phyloP scores from a whole-genome alignment of 2,113 vertebrate species.

The Lasiurus borealis region DNA sequence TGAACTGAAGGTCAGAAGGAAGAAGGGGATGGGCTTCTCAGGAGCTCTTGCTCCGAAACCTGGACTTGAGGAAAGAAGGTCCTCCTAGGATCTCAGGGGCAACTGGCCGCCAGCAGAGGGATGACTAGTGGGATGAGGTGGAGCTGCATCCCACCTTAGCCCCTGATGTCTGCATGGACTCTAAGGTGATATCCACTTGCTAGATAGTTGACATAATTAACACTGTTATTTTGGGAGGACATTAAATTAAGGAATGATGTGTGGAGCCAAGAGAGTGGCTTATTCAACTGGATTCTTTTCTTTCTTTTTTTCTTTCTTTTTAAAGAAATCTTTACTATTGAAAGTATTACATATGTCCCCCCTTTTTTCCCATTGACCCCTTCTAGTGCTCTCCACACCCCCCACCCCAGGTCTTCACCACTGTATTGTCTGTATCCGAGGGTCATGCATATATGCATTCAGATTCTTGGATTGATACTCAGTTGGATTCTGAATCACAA shows the following conservation, averaged over 20 bases:
- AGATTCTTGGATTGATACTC: constrained; percentile 84
- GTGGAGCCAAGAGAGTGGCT: constrained; percentile 57
- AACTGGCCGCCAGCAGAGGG: not conserved
- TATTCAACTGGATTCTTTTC: constrained; percentile 93
- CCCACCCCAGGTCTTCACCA: no score
- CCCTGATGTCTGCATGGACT: not conserved
- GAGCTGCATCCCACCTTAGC: not conserved
- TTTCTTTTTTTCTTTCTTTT: no score
- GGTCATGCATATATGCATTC: no score
- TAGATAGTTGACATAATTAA: constrained; percentile 61
- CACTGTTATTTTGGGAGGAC: constrained; percentile 62
- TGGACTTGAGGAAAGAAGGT: not conserved
- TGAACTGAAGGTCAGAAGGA: constrained; percentile 61
- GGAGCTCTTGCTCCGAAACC: not conserved
- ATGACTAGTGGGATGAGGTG: not conserved
- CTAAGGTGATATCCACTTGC: not conserved
- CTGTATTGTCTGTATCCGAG: no score
- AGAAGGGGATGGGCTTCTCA: constrained; percentile 19
- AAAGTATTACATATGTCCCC: no score
- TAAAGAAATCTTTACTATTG: no score
- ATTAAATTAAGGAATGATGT: constrained; percentile 83
- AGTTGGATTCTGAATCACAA: constrained; percentile 96
- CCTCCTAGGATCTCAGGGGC: not conserved
- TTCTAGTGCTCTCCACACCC: no score
- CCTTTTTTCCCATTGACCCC: no score